Evolutionary conservation across 30 jellyfish, hydroid and myxozoan genomes (phyloP).

Genomic region (Aurelia aurita): DNA sequence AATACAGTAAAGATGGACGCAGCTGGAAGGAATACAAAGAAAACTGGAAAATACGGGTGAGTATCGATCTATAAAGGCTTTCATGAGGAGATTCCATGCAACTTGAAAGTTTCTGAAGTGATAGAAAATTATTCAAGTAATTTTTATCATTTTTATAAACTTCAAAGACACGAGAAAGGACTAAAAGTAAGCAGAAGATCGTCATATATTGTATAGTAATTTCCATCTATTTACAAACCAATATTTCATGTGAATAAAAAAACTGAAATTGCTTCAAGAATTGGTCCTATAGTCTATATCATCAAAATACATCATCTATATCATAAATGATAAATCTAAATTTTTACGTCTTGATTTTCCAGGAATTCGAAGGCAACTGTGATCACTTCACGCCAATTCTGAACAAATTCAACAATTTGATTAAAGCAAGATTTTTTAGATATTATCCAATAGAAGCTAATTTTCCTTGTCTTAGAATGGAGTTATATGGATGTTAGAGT

Average conservation of each 20-base stretch:
- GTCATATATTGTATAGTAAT: too few relatives aligned
- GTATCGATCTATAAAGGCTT: background rate
- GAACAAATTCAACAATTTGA: slow-evolving; percentile 73
- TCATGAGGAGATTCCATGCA: background rate
- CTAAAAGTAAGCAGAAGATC: too few relatives aligned
- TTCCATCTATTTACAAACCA: too few relatives aligned
- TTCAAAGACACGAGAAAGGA: too few relatives aligned
- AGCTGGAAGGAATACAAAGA: slow-evolving; percentile 62
- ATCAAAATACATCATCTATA: background rate
- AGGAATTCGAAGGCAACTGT: slow-evolving; percentile 84
- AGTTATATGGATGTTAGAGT: slow-evolving; percentile 89
- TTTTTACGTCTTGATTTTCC: slow-evolving; percentile 3
- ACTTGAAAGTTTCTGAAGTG: background rate
- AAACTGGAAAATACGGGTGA: slow-evolving; percentile 37
- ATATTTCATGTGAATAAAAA: too few relatives aligned
- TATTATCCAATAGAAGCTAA: slow-evolving; percentile 83
- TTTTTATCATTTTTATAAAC: too few relatives aligned
- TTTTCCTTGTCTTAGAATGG: slow-evolving; percentile 93
- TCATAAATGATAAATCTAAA: background rate
- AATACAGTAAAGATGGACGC: slow-evolving; percentile 81
- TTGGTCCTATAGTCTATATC: background rate
- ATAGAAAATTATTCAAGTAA: background rate
- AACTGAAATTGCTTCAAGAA: too few relatives aligned
- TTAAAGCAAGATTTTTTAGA: slow-evolving; percentile 82
- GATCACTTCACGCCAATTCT: slow-evolving; percentile 92